Evolutionary conservation across 2,888 invertebrate genomes (phyloP), one percentile per base, ranked within the genome.

Genomic region (Cheilosia vernalis): DNA sequence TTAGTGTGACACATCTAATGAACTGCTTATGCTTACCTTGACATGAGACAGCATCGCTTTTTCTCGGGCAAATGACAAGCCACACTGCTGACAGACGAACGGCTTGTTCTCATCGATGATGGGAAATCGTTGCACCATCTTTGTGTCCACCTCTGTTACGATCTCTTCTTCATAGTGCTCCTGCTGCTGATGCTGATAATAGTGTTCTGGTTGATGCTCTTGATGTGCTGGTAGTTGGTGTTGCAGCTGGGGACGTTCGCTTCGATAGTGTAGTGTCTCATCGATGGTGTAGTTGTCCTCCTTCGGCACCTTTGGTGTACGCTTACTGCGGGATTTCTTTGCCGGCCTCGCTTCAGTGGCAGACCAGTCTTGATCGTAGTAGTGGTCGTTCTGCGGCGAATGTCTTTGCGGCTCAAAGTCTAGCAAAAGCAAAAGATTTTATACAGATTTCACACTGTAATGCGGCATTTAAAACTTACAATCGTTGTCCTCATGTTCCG

Each of bases 21-120:
- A 13, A 13, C 37, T 4, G 13, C 4, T 42, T 27, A 24, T 2
- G 13, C 66, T 90, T 83, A 94, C 94, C 91, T 94, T 93, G 0
- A 95, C 93, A 90, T 97, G 97, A 0, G 96, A 96, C 69, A 95
- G 94, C 27, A 97, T 92, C 0, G 97, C 97, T 89, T 97, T 97
- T 89, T 97, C 96, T 64, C 97, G 93, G 0, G 96, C 96, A 92
- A 97, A 96, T 5, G 95, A 95, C 72, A 97, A 94, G 0, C 93
- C 96, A 89, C 95, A 95, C 87, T 94, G 94, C 87, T 95, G 95
- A 88, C 97, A 97, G 0, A 96, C 97, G 89, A 97, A 97, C 0
- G 97, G 96, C 79, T 96, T 95, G 47, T 94, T 93, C 0, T 96
- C 95, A 91, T 96, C 96, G 0, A 94, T 93, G 15, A 95, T 92